Evolutionary conservation across 1,140 invertebrate species (phyloP).

Genomic region (Ceratina japonica): DNA sequence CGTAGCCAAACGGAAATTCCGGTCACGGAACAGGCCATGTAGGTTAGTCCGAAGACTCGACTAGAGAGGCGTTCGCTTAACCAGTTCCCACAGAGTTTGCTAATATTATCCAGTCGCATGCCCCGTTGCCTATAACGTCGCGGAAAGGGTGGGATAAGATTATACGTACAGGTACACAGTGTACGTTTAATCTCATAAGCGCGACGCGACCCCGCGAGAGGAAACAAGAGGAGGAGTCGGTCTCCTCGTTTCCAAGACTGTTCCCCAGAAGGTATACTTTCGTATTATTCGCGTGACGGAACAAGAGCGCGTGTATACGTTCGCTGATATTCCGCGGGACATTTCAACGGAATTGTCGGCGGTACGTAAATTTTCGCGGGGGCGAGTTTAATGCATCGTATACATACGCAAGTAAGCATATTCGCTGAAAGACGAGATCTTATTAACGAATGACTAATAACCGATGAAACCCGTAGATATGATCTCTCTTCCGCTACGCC

Average conservation of each 20-base stretch:
- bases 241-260: not conserved
- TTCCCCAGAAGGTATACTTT: constrained; percentile 33
- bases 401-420: not conserved
- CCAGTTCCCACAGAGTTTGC: not conserved
- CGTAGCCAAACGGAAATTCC: not conserved
- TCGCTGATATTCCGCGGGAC: constrained; percentile 2
- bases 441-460: constrained; percentile 38
- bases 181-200: constrained; percentile 51
- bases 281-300: constrained; percentile 23
- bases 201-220: constrained; percentile 10
- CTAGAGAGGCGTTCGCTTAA: not conserved
- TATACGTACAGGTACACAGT: constrained; percentile 27
- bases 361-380: constrained; percentile 33
- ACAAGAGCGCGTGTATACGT: not conserved
- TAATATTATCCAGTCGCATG: constrained; percentile 16
- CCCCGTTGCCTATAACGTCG: constrained; percentile 9
- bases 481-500: not conserved
- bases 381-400: constrained; percentile 38
- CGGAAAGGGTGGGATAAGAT: constrained; percentile 30
- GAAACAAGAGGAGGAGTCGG: not conserved
- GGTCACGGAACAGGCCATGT: not conserved
- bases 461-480: constrained; percentile 34
- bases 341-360: constrained; percentile 11
- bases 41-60: not conserved
- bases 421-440: constrained; percentile 39